A percentile compares a stretch with the other conserved stretches of the same genome.
Conservation (phyloP, 2,888 invertebrate genomes). For the Frankliniella intonsa region DNA sequence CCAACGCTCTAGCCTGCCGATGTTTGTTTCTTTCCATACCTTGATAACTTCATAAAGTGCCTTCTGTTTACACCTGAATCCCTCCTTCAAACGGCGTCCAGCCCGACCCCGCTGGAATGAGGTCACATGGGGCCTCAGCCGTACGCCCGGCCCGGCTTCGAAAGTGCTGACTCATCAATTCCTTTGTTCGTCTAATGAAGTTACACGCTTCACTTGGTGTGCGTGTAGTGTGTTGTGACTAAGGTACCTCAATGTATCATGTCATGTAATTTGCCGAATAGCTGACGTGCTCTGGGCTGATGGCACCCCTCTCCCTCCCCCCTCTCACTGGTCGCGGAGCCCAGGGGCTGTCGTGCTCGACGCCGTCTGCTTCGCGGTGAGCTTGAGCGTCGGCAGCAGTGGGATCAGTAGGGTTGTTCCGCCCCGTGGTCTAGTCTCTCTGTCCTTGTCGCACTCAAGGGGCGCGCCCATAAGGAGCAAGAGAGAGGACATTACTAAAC, state of each 20-base stretch:
- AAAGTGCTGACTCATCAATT: slow-evolving; percentile 25
- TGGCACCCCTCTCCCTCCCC: no score
- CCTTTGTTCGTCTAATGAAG: slow-evolving; percentile 25
- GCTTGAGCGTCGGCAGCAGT: no score
- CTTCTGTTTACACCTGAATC: no score
- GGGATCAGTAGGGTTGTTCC: neutral
- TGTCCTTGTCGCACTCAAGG: no score
- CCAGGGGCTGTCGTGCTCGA: no score
- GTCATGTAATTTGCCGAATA: slow-evolving; percentile 23
- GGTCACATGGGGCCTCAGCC: neutral
- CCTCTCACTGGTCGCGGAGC: neutral
- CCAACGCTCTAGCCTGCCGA: no score
- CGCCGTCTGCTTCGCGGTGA: no score
- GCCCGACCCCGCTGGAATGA: neutral
- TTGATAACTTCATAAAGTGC: no score
- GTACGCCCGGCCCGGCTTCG: neutral
- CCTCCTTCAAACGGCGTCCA: neutral
- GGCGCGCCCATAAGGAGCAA: no score
- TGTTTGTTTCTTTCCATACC: no score
- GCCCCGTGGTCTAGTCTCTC: no score
- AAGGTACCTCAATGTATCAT: slow-evolving; percentile 17
- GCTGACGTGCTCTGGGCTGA: neutral
- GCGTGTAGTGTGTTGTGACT: slow-evolving; percentile 19
- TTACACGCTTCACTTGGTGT: slow-evolving; percentile 7
- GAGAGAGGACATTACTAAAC: no score